These are phyloP conservation scores for Scytalopus superciliaris DNA, from an alignment of 2,113 vertebrate species.

Conservation along the genomic window DNA sequence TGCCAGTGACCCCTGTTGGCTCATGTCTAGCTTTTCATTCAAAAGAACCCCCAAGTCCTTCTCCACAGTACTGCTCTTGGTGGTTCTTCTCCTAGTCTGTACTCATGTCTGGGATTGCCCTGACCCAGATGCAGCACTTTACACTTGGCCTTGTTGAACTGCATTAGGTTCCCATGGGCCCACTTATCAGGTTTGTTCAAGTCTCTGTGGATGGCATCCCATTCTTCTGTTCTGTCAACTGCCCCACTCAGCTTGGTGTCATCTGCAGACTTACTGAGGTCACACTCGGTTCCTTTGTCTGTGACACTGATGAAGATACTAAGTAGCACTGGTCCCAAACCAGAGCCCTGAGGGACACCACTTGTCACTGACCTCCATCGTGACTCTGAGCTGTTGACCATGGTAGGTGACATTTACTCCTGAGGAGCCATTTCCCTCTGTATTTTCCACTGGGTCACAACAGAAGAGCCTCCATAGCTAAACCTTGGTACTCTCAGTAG, in stretches of 20 bases:
- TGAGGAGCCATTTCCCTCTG: accelerated
- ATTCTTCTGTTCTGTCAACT: neutral
- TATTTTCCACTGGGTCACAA: neutral
- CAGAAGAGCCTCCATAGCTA: neutral
- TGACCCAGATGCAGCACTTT: neutral
- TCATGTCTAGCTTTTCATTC: neutral
- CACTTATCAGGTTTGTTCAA: neutral
- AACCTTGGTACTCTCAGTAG: neutral
- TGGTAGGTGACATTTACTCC: neutral
- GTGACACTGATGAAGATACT: neutral
- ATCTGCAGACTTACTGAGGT: neutral
- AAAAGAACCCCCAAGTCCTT: neutral
- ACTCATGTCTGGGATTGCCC: neutral
- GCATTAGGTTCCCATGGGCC: neutral
- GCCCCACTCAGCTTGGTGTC: neutral
- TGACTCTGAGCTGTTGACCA: neutral
- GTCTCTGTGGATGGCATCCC: neutral
- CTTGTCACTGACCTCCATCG: neutral
- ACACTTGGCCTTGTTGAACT: neutral
- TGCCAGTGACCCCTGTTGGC: neutral
- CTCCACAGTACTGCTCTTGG: neutral
- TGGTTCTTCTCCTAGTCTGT: neutral
- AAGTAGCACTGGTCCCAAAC: neutral
- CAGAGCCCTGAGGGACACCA: neutral
- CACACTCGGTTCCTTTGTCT: neutral